A percentile compares a stretch with the other conserved stretches of the same genome.
These are phyloP conservation scores for Seriola quinqueradiata DNA, from an alignment of 2,113 vertebrate species.

Conservation along the genomic window DNA sequence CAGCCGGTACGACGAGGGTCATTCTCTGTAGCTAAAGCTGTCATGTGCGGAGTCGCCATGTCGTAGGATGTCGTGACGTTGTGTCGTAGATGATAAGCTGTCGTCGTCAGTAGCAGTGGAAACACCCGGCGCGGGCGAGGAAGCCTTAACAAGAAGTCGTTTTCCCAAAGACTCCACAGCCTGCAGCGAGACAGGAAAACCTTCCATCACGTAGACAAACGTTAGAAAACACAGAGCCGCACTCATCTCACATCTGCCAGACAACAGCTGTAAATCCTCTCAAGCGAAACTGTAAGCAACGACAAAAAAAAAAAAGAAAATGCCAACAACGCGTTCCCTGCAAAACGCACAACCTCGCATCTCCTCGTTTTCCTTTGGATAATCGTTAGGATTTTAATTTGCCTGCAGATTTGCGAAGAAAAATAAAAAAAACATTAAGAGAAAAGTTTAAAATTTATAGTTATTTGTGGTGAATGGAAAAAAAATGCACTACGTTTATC, in stretches of 20 bases:
- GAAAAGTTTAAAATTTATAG: constrained; percentile 26
- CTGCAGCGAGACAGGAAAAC: background rate
- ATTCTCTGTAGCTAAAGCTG: constrained; percentile 25
- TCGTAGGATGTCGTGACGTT: constrained; percentile 22
- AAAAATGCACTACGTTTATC: constrained; percentile 77
- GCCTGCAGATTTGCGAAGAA: constrained; percentile 56
- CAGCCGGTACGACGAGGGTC: background rate
- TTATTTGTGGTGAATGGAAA: constrained; percentile 62
- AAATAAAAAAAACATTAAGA: constrained; percentile 17
- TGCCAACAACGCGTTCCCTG: constrained; percentile 22
- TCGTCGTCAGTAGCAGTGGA: background rate
- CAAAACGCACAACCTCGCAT: background rate
- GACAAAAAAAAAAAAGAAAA: background rate
- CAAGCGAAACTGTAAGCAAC: constrained; percentile 6
- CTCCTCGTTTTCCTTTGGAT: constrained; percentile 11
- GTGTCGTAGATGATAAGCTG: constrained; percentile 34
- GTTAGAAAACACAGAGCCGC: constrained; percentile 2
- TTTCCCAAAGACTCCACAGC: constrained; percentile 8
- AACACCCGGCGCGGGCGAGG: background rate
- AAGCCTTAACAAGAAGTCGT: background rate
- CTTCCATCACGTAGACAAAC: background rate
- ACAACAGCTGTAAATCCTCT: constrained; percentile 33
- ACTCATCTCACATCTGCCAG: background rate
- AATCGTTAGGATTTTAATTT: constrained; percentile 57
- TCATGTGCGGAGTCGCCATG: background rate